A percentile compares a stretch with the other conserved stretches of the same genome.
phyloP scores from a whole-genome alignment of 2,113 vertebrate genomes.

The Festucalex cinctus region DNA sequence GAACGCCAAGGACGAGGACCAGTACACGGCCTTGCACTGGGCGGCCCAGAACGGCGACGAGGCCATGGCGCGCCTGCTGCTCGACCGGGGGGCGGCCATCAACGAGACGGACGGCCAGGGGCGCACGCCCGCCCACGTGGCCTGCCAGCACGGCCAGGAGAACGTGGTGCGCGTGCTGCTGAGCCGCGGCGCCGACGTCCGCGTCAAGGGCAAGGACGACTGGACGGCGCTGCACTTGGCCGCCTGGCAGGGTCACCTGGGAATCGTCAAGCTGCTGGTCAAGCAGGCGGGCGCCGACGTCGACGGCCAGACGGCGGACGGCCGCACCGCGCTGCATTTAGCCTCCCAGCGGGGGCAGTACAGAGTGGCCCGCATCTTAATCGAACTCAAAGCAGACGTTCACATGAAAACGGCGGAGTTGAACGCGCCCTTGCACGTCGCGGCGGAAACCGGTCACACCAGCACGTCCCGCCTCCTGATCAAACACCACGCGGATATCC shows the following conservation, averaged over 20 bases:
- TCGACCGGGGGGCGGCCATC: conserved; percentile 80
- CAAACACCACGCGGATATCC: conserved; percentile 77
- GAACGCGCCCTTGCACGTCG: conserved; percentile 84
- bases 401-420: conserved; percentile 60
- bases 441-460: conserved; percentile 90
- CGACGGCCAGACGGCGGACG: conserved; percentile 82
- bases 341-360: conserved; percentile 93
- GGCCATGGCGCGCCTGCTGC: conserved; percentile 82
- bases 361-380: conserved; percentile 87
- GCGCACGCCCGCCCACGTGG: conserved; percentile 87
- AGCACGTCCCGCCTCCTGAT: conserved; percentile 89
- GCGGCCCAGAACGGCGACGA: conserved; percentile 91
- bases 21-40: conserved; percentile 93
- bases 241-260: conserved; percentile 91
- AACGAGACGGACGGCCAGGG: conserved; percentile 87
- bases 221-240: conserved; percentile 92
- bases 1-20: conserved; percentile 92
- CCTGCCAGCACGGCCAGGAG: conserved; percentile 94
- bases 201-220: conserved; percentile 81
- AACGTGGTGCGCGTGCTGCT: conserved; percentile 85
- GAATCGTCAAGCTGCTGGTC: conserved; percentile 87
- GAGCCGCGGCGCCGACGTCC: conserved; percentile 79
- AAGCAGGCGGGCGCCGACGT: conserved; percentile 82
- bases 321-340: conserved; percentile 87
- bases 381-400: conserved; percentile 80